phyloP scores from a whole-genome alignment of 2,797 vertebrate genomes.

The Graptemys geographica region DNA sequence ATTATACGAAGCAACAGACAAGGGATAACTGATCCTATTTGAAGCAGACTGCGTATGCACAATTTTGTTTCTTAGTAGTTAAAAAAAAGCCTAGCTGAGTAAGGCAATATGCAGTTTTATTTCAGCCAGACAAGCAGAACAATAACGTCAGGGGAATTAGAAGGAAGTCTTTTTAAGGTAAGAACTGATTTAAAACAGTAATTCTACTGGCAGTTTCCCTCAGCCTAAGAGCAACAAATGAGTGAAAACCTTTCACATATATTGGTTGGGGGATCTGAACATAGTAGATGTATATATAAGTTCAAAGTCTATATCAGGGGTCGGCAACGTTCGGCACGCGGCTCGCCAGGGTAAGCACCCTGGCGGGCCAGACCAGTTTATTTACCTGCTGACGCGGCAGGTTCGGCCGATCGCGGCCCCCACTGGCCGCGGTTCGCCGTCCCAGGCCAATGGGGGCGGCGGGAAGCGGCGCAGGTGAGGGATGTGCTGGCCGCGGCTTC shows the following conservation, averaged over 20 bases:
- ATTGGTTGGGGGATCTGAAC: too few species aligned
- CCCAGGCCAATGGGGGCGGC: too few species aligned
- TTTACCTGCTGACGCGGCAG: too few species aligned
- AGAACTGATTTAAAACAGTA: neutral
- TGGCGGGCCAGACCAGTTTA: too few species aligned
- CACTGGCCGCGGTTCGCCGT: too few species aligned
- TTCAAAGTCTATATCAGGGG: neutral
- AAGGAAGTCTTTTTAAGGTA: neutral
- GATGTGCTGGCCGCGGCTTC: too few species aligned
- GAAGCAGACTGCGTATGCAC: conserved; percentile 16
- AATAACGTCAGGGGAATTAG: neutral
- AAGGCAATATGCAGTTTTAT: conserved; percentile 61
- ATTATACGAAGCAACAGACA: conserved; percentile 54
- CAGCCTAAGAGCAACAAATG: neutral
- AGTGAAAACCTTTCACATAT: neutral
- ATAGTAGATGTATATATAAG: neutral
- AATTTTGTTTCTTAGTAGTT: conserved; percentile 42
- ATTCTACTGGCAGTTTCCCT: neutral
- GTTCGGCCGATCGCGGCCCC: too few species aligned
- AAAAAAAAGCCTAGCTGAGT: conserved; percentile 49
- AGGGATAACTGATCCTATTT: conserved; percentile 47
- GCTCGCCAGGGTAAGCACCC: too few species aligned
- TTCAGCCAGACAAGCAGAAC: conserved; percentile 14
- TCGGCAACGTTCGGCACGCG: too few species aligned
- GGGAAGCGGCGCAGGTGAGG: too few species aligned